Evolutionary conservation across 2,113 vertebrate genomes (phyloP).

Genomic region (human): DNA sequence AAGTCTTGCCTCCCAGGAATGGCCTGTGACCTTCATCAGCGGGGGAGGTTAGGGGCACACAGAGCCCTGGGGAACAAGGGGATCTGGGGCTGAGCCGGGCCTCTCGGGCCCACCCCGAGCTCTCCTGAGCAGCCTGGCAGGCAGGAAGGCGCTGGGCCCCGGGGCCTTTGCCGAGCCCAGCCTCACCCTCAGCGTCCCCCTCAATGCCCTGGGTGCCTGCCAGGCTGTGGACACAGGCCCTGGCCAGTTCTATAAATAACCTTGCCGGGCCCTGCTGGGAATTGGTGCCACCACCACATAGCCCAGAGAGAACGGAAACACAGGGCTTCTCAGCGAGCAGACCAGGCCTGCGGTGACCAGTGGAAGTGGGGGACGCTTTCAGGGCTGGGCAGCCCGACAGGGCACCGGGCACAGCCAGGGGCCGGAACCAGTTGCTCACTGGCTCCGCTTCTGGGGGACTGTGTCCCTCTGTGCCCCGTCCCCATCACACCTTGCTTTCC

Average conservation of each 20-base stretch:
- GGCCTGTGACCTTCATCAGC: background rate
- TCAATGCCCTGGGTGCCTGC: background rate
- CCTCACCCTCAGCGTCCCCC: background rate
- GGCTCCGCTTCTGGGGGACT: background rate
- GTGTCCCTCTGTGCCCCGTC: background rate
- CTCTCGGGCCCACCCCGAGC: fast-evolving
- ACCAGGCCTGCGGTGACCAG: background rate
- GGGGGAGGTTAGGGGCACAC: background rate
- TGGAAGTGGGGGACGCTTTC: background rate
- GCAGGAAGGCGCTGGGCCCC: background rate
- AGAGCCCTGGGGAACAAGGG: background rate
- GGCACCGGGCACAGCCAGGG: background rate
- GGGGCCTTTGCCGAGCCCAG: fast-evolving
- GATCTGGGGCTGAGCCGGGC: background rate
- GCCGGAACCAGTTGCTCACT: background rate
- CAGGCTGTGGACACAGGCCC: background rate
- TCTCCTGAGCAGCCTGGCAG: background rate
- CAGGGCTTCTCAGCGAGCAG: background rate
- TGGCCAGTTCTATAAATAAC: constrained; percentile 2
- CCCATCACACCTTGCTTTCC: background rate
- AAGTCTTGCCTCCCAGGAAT: too few species aligned
- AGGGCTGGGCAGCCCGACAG: background rate
- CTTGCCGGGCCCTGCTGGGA: background rate
- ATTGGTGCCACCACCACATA: background rate
- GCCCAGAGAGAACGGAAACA: background rate